Conservation (phyloP, 2,888 invertebrate species). For the Xestia sexstrigata region DNA sequence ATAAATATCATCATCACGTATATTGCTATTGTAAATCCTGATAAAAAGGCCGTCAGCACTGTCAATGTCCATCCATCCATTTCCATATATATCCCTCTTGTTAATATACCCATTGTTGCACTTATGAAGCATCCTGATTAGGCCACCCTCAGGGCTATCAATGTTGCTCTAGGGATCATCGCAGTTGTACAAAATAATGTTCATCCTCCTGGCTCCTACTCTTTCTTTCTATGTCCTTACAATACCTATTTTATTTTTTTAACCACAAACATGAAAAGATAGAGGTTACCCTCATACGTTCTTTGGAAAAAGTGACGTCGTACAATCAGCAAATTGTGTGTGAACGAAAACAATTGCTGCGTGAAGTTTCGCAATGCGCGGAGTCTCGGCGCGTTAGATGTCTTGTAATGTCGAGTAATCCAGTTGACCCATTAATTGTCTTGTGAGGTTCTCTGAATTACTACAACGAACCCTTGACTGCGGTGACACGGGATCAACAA, state of each 20-base stretch:
- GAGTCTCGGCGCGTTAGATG: conserved; percentile 31
- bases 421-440: conserved; percentile 52
- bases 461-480: conserved; percentile 37
- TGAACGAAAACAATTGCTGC: conserved; percentile 25
- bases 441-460: conserved; percentile 35
- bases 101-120: not conserved
- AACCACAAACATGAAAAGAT: not conserved
- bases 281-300: not conserved
- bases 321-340: not conserved
- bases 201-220: no score
- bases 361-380: conserved; percentile 9
- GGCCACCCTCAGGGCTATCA: no score
- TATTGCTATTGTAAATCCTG: not conserved
- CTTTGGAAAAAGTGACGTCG: not conserved
- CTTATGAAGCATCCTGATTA: not conserved
- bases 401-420: conserved; percentile 37
- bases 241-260: not conserved
- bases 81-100: not conserved
- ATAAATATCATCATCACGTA: no score
- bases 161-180: not conserved
- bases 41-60: not conserved
- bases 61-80: not conserved
- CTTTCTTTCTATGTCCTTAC: not conserved
- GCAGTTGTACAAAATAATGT: not conserved
- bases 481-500: conserved; percentile 36